A percentile compares a stretch with the other conserved stretches of the same genome.
phyloP scores from a whole-genome alignment of 2,113 vertebrate genomes.

The Nibea coibor region DNA sequence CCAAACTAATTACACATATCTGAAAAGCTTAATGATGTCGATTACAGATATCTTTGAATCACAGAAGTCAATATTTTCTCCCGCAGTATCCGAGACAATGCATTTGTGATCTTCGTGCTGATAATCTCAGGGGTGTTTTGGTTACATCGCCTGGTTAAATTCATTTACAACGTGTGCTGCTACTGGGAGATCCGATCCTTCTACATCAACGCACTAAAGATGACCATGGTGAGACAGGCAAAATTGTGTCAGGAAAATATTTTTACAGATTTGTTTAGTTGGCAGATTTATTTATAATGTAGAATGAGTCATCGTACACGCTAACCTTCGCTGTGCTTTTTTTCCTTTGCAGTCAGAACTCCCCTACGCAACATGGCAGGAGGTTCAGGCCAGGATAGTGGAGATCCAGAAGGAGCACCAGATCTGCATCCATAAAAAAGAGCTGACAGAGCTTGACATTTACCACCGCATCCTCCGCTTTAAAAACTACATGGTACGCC shows the following conservation, averaged over 20 bases:
- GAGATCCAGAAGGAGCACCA: conserved; percentile 99
- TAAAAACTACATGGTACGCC: conserved; percentile 96
- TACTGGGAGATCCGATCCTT: conserved; percentile 99
- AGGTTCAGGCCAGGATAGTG: conserved; percentile 95
- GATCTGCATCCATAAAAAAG: conserved; percentile 99
- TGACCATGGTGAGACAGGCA: conserved; percentile 90
- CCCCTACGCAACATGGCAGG: conserved; percentile 97
- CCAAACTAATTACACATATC: not conserved
- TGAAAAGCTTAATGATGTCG: not conserved
- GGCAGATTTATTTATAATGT: not conserved
- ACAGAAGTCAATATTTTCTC: conserved; percentile 30
- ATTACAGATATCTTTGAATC: not conserved
- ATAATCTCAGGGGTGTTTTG: conserved; percentile 96
- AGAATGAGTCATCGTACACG: not conserved
- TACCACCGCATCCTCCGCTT: conserved; percentile 98
- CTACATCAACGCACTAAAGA: conserved; percentile 93
- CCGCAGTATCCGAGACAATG: conserved; percentile 92
- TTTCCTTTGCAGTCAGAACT: conserved; percentile 87
- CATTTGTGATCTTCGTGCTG: conserved; percentile 92
- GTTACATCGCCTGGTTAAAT: conserved; percentile 95
- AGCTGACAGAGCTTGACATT: conserved; percentile 94
- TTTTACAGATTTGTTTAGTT: not conserved
- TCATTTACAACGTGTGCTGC: conserved; percentile 98
- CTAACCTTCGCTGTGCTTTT: conserved; percentile 3
- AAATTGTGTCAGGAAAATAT: not conserved